These are phyloP conservation scores for Trachelus stipa DNA, from an alignment of 2,888 invertebrate genomes.

Conservation along the genomic window DNA sequence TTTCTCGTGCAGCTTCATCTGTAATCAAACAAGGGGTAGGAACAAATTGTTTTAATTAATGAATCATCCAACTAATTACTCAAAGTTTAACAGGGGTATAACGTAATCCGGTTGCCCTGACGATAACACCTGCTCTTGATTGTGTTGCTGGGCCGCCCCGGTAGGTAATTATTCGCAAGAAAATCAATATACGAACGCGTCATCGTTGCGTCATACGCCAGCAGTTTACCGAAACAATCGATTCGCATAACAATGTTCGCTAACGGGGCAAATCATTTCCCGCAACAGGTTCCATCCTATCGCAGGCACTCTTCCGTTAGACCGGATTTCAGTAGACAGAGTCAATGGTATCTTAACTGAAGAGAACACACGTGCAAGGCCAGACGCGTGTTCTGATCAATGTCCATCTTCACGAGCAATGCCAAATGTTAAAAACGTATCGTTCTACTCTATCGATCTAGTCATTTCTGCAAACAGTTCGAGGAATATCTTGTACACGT, in stretches of 20 bases:
- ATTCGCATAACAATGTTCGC: neutral
- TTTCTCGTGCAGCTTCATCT: constrained; percentile 64
- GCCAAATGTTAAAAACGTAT: neutral
- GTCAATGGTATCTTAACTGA: neutral
- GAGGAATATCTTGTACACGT: neutral
- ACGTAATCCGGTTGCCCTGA: neutral
- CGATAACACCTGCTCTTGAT: neutral
- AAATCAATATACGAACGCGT: neutral
- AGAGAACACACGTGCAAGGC: neutral
- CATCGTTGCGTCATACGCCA: neutral
- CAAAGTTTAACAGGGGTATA: neutral
- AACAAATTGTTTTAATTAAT: constrained; percentile 7
- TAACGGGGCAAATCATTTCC: neutral
- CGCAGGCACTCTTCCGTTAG: neutral
- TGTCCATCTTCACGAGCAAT: neutral
- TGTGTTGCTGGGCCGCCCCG: neutral
- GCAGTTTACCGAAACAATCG: neutral
- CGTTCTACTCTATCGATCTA: neutral
- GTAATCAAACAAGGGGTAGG: constrained; percentile 28
- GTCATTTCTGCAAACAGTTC: neutral
- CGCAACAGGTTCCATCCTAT: neutral
- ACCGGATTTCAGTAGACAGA: neutral
- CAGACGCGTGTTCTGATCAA: neutral
- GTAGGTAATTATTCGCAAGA: neutral
- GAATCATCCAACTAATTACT: neutral